Evolutionary conservation across 2,888 invertebrate genomes (phyloP).

Genomic region (Sipha maydis): DNA sequence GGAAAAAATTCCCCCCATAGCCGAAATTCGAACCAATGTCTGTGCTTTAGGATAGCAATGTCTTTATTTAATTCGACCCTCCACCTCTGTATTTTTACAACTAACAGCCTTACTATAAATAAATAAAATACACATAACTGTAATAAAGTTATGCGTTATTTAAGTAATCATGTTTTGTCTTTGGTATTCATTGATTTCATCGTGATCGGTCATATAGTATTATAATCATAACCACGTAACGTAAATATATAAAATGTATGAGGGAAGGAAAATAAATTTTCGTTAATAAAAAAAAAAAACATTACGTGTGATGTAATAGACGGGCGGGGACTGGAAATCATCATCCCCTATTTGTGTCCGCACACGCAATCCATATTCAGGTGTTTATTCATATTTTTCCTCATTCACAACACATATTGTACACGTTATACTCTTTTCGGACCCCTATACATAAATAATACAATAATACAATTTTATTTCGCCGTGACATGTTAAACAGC

Average conservation of each 20-base stretch:
- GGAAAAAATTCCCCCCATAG: too few species aligned
- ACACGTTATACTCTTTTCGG: neutral
- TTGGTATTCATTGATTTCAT: conserved; percentile 49
- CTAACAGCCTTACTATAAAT: too few species aligned
- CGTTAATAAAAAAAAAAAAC: neutral
- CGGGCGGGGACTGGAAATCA: neutral
- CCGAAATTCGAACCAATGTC: too few species aligned
- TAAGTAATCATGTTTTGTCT: neutral
- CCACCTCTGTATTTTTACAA: too few species aligned
- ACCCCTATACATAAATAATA: neutral
- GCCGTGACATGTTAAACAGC: conserved; percentile 37
- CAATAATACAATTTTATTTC: conserved; percentile 27
- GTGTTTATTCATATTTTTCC: conserved; percentile 34
- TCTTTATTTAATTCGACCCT: too few species aligned
- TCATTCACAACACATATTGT: neutral
- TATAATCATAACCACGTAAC: neutral
- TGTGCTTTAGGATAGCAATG: too few species aligned
- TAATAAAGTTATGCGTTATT: neutral
- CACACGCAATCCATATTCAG: conserved; percentile 38
- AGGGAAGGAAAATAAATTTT: neutral
- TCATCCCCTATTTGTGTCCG: neutral
- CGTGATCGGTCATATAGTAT: neutral
- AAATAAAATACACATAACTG: too few species aligned
- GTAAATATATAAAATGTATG: neutral
- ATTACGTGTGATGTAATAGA: neutral